A percentile compares a stretch with the other conserved stretches of the same genome.
Conservation (phyloP, 2,113 vertebrate species). For the Mobula hypostoma region DNA sequence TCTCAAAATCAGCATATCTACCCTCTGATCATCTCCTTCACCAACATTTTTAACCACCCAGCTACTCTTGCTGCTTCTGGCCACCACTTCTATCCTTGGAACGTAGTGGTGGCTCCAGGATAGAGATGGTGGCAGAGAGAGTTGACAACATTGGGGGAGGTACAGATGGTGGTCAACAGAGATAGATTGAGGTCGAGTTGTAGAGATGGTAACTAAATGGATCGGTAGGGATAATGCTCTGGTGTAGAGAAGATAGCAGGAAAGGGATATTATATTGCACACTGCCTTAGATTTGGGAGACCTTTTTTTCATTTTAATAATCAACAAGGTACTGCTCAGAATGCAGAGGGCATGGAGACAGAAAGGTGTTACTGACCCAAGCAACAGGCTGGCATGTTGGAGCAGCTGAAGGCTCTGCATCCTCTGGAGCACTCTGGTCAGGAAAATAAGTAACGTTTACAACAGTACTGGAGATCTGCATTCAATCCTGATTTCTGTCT, state of each 20-base stretch:
- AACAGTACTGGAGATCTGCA: background rate
- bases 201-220: too few species aligned
- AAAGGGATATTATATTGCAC: background rate
- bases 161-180: too few species aligned
- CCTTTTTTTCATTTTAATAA: background rate
- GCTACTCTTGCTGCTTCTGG: background rate
- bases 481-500: too few species aligned
- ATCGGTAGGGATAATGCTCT: too few species aligned
- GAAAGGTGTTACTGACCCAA: background rate
- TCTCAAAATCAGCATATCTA: background rate
- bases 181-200: too few species aligned
- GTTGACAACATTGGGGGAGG: too few species aligned
- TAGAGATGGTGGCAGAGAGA: too few species aligned
- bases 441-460: background rate
- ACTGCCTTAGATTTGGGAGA: background rate
- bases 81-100: background rate
- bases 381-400: background rate
- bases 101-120: too few species aligned
- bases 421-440: background rate
- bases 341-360: background rate
- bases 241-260: too few species aligned
- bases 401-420: background rate
- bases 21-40: background rate
- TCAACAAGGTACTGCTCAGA: background rate
- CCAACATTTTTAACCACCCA: background rate